Evolutionary conservation across 2,888 invertebrate species (phyloP), one percentile per base, ranked within the genome.

Genomic region (Dilophus febrilis): DNA sequence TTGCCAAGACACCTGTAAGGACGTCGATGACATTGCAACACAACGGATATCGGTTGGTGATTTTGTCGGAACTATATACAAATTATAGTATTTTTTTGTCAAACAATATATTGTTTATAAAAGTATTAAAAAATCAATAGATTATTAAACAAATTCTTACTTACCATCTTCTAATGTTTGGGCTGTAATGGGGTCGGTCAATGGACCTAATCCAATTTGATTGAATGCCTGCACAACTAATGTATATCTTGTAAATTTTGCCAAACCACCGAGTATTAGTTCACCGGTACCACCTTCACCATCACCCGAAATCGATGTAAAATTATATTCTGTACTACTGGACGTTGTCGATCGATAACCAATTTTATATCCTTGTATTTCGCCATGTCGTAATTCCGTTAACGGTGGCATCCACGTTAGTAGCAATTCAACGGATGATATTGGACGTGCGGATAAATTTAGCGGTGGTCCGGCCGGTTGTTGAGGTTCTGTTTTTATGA

Each of bases 41-140:
- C 84, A 84, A 43, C 80, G 69, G 13, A 85, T 74, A 52, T 78
- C 79, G 56, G 77, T 76, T 1, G 84, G 84, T n/a, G 83, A 70
- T 53, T 72, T 71, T 51, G 78, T 80, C 33, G 85, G 85, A 35
- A 82, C 84, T 85, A 53, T 6, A 50, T 38, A 44, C 4, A 37
- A 28, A 26, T 13, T 10, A 8, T 11, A 14, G 12, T 17, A 29
- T 39, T 17, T 22, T 16, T 3, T 17, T 4, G 17, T 32, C 8
- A 19, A 41, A 35, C 37, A 10, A 36, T 40, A 35, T 18, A 35
- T 37, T 33, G n/a, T 36, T 38, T 22, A 11, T 39, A 40, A 2
- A 12, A 17, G 31, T 12, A 26, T 18, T 3, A 38, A 14, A 41
- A 14, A n/a, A 40, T 36, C 12, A 29, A 30, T 40, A 19, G 30